These are phyloP conservation scores for Linepithema humile DNA, from an alignment of 1,140 invertebrate species.

Conservation along the genomic window DNA sequence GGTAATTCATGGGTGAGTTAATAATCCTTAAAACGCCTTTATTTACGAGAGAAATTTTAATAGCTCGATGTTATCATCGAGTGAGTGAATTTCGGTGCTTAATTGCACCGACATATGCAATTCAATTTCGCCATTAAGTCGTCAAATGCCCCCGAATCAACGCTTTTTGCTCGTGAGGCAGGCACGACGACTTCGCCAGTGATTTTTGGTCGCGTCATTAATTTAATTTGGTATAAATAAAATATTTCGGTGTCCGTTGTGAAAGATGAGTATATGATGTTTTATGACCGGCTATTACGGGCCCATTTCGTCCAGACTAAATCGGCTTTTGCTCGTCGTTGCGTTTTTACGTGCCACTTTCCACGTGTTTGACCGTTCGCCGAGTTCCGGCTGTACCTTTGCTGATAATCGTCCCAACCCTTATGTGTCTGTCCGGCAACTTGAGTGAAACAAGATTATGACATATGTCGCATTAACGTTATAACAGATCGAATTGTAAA, in stretches of 20 bases:
- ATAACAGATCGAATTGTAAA: slow-evolving; percentile 36
- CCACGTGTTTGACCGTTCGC: slow-evolving; percentile 12
- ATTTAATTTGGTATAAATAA: slow-evolving; percentile 60
- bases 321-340: slow-evolving; percentile 34
- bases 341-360: slow-evolving; percentile 54
- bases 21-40: not conserved
- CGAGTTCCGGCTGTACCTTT: slow-evolving; percentile 25
- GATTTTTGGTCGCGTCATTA: slow-evolving; percentile 35
- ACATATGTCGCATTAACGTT: slow-evolving; percentile 40
- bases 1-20: too few species aligned
- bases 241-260: slow-evolving; percentile 37
- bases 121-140: slow-evolving; percentile 24
- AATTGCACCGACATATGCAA: not conserved
- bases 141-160: not conserved
- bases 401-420: not conserved
- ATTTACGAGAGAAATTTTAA: not conserved
- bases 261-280: slow-evolving; percentile 23
- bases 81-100: not conserved
- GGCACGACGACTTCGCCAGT: not conserved
- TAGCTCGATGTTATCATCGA: not conserved
- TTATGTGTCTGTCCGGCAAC: not conserved
- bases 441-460: not conserved
- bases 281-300: slow-evolving; percentile 64
- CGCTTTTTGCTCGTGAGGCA: not conserved
- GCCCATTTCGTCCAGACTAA: slow-evolving; percentile 27